Percentiles rank a stretch among this genome's conserved stretches.
These are phyloP conservation scores for Zaprionus tsacasi DNA, from an alignment of 1,140 invertebrate species.

Conservation along the genomic window DNA sequence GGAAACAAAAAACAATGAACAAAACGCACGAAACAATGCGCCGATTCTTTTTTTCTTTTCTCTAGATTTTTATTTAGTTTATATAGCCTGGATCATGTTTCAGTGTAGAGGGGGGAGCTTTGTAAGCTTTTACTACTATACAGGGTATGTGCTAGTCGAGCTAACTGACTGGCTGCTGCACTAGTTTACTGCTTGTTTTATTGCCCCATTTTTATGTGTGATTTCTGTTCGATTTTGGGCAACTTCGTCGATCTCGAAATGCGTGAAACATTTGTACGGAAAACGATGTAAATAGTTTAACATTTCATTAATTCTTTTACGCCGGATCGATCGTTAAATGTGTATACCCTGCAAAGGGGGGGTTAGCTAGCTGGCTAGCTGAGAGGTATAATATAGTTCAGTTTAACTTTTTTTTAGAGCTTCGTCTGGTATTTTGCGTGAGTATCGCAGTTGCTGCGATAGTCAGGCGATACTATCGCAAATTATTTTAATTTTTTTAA, in stretches of 20 bases:
- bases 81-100: neutral
- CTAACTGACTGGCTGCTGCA: neutral
- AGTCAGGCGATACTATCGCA: too few species aligned
- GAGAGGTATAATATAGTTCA: too few species aligned
- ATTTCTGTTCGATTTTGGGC: conserved; percentile 28
- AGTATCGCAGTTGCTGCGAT: too few species aligned
- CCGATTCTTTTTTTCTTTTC: conserved; percentile 1
- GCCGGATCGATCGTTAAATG: neutral
- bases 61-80: neutral
- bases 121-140: neutral
- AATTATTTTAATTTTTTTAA: too few species aligned
- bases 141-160: conserved; percentile 4
- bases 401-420: too few species aligned
- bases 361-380: neutral
- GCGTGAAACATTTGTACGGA: conserved; percentile 16
- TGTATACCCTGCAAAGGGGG: conserved; percentile 4
- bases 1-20: conserved; percentile 50
- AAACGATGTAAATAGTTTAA: conserved; percentile 12
- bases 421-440: too few species aligned
- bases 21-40: conserved; percentile 30
- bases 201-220: conserved; percentile 25
- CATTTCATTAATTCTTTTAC: conserved; percentile 21
- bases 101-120: neutral
- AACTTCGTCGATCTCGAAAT: conserved; percentile 17
- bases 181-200: neutral